These are phyloP conservation scores for Oreochromis mossambicus DNA, from an alignment of 2,797 vertebrate genomes.

Conservation along the genomic window DNA sequence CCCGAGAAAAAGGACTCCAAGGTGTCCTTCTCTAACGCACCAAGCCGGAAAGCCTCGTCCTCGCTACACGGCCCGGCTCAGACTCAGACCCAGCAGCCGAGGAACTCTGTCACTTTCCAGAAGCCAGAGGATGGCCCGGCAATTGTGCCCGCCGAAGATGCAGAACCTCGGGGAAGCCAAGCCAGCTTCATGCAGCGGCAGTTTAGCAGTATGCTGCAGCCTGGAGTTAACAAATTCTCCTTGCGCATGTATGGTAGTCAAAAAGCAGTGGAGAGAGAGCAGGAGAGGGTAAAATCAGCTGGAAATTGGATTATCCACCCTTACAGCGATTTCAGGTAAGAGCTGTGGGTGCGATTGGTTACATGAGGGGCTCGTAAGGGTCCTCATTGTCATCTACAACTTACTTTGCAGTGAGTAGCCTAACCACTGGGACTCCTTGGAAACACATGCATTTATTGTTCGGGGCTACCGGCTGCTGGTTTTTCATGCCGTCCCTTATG, in stretches of 20 bases:
- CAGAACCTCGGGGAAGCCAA: constrained; percentile 82
- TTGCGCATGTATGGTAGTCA: constrained; percentile 98
- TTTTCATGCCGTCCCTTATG: background rate
- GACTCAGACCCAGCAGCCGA: constrained; percentile 69
- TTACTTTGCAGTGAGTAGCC: constrained; percentile 39
- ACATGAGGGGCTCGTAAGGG: constrained; percentile 24
- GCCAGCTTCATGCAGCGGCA: constrained; percentile 96
- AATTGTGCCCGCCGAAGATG: constrained; percentile 82
- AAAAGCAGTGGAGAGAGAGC: constrained; percentile 93
- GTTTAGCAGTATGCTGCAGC: constrained; percentile 94
- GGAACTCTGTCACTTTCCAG: constrained; percentile 82
- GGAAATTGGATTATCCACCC: constrained; percentile 99
- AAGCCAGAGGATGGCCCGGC: constrained; percentile 81
- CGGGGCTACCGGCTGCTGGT: background rate
- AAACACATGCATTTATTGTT: constrained; percentile 27
- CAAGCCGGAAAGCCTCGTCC: constrained; percentile 81
- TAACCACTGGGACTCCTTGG: background rate
- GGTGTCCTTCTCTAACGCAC: constrained; percentile 83
- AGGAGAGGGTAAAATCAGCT: constrained; percentile 95
- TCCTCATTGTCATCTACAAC: constrained; percentile 52
- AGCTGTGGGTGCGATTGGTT: constrained; percentile 22
- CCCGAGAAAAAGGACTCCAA: constrained; percentile 80
- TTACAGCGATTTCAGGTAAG: constrained; percentile 99
- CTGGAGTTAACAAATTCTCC: constrained; percentile 99
- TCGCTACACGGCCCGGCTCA: constrained; percentile 67